A percentile compares a stretch with the other conserved stretches of the same genome.
Conservation (phyloP, 2,888 invertebrate genomes). For the Ypsolopha sequella region DNA sequence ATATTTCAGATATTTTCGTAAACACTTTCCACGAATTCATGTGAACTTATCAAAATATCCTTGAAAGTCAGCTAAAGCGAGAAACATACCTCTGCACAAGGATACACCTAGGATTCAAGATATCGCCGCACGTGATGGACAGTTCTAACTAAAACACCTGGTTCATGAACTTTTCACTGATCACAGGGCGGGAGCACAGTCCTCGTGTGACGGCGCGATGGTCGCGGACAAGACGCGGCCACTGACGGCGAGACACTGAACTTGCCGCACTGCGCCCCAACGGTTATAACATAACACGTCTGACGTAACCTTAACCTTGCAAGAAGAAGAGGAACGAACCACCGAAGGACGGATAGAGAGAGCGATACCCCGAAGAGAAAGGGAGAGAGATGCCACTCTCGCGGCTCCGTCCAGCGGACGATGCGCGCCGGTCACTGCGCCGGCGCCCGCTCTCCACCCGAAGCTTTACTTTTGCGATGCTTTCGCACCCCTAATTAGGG, state of each 20-base stretch:
- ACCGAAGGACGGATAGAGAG: slow-evolving; percentile 69
- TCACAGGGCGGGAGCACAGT: slow-evolving; percentile 59
- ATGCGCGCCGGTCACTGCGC: slow-evolving; percentile 13
- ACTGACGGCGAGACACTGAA: slow-evolving; percentile 70
- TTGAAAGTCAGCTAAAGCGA: slow-evolving; percentile 2
- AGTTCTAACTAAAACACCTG: slow-evolving; percentile 65
- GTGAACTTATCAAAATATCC: background rate
- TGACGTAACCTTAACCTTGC: slow-evolving; percentile 73
- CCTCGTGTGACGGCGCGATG: slow-evolving; percentile 47
- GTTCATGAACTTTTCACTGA: slow-evolving; percentile 69
- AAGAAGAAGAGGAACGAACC: slow-evolving; percentile 68
- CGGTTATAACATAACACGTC: slow-evolving; percentile 72
- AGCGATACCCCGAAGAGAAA: slow-evolving; percentile 62
- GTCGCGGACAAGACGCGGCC: slow-evolving; percentile 59
- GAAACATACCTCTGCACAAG: slow-evolving; percentile 35
- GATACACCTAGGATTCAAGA: slow-evolving; percentile 10
- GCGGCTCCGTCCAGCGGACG: slow-evolving; percentile 19
- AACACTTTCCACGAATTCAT: background rate
- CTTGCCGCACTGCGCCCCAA: slow-evolving; percentile 67
- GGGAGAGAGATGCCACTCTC: slow-evolving; percentile 55
- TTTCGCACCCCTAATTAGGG: background rate
- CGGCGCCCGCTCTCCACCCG: slow-evolving; percentile 13
- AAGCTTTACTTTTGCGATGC: background rate
- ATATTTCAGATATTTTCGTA: no score
- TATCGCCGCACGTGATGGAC: slow-evolving; percentile 41